Evolutionary conservation across 1,140 invertebrate genomes (phyloP).

Genomic region (Conus ventricosus): DNA sequence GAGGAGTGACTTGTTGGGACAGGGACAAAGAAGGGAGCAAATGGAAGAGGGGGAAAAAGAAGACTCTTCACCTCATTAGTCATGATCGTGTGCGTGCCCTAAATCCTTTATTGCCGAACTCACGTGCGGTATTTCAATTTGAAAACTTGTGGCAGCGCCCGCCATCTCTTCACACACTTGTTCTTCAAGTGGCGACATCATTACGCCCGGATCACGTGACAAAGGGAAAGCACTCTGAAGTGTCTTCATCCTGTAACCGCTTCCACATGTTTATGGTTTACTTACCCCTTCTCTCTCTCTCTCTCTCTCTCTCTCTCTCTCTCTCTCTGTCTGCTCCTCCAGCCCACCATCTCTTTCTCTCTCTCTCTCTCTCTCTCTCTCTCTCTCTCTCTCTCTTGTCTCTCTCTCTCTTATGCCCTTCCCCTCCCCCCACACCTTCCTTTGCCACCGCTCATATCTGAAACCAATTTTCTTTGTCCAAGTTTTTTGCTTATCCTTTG

Average conservation of each 20-base stretch:
- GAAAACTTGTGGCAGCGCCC: not conserved
- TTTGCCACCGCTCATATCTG: not conserved
- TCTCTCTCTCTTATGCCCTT: not conserved
- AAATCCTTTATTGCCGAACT: not conserved
- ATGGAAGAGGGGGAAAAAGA: not conserved
- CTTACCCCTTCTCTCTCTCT: not conserved
- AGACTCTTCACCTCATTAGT: not conserved
- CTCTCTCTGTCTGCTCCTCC: not conserved
- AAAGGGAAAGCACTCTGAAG: slow-evolving; percentile 3
- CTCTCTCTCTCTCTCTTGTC: slow-evolving; percentile 4
- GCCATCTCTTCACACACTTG: not conserved
- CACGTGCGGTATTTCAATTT: slow-evolving; percentile 7
- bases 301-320: slow-evolving; percentile 1
- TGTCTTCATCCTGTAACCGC: slow-evolving; percentile 1
- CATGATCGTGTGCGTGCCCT: not conserved
- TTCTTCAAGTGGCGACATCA: not conserved
- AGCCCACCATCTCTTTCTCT: not conserved
- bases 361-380: slow-evolving; percentile 3
- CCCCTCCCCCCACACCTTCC: not conserved
- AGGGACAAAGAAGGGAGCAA: not conserved
- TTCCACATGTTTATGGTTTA: not conserved
- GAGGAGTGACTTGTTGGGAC: too few species aligned
- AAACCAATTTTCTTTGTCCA: too few species aligned
- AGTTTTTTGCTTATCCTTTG: too few species aligned
- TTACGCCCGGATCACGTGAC: slow-evolving; percentile 5